Percentiles rank a stretch among this genome's conserved stretches.
These are phyloP conservation scores for Clarias gariepinus DNA, from an alignment of 2,113 vertebrate genomes.

Conservation along the genomic window DNA sequence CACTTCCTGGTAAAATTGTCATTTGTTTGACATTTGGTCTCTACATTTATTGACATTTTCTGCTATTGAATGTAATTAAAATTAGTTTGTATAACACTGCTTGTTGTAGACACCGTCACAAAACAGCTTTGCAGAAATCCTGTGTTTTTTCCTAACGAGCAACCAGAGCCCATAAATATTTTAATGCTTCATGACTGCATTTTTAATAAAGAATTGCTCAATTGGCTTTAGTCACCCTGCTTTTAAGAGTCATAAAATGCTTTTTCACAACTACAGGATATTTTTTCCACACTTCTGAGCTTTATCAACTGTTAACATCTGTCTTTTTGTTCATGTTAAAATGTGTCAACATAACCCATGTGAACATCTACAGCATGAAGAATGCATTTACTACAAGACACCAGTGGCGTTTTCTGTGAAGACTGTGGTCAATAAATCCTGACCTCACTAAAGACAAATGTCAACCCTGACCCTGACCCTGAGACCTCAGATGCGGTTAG, in stretches of 20 bases:
- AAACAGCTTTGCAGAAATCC: neutral
- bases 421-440: conserved; percentile 13
- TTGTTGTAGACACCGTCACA: neutral
- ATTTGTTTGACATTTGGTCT: neutral
- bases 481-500: neutral
- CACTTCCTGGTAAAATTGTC: neutral
- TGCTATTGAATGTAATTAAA: neutral
- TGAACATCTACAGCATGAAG: conserved; percentile 19
- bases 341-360: neutral
- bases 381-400: conserved; percentile 21
- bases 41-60: neutral
- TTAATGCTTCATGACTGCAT: neutral
- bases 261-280: neutral
- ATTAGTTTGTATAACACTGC: neutral
- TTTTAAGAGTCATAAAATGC: neutral
- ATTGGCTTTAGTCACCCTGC: neutral
- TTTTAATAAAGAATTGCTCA: neutral
- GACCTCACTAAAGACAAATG: conserved; percentile 21
- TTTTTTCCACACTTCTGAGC: neutral
- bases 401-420: neutral
- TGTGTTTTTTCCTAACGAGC: neutral
- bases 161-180: neutral
- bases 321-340: neutral
- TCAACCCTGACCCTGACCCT: conserved; percentile 24
- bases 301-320: neutral